Evolutionary conservation across 2,113 vertebrate genomes (phyloP), one percentile per base, ranked within the genome.

Genomic region (Cynocephalus volans): DNA sequence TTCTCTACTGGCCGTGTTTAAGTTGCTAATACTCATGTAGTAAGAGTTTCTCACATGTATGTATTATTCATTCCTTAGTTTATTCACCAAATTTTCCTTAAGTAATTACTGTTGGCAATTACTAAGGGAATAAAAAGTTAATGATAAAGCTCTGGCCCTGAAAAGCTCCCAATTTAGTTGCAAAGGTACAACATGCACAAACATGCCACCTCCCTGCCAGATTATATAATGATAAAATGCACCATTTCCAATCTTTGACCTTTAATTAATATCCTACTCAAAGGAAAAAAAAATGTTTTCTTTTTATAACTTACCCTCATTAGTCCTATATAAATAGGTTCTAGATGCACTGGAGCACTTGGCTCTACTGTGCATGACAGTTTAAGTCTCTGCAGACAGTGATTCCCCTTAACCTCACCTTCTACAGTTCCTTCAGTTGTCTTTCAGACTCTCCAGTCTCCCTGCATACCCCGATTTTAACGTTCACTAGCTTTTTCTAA

Each of bases 61-160:
- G 33, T 50, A 45, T 84, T 76, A 86, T 17, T 70, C 36, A 54
- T 76, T 92, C 6, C 89, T 60, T 52, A 60, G 23, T 54, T 85
- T 28, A 65, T 75, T 97, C 24, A 92, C 36, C 54, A 86, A 45
- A 76, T 73, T 21, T 89, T 76, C 52, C 15, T n/a, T n/a, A 95
- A 67, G 48, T 52, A 77, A 33, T 65, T 75, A 21, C 45, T 83
- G n/a, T 24, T 84, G 50, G 31, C 28, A 69, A 88, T 69, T 60
- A 62, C 7, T 76, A 26, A 54, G 3, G 65, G 8, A 77, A 91
- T n/a, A 88, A 50, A 70, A 62, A 50, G 19, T 54, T 65, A 86
- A 56, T 33, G n/a, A 87, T 54, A 72, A 56, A 88, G 10, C 8
- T 3, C 24, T 69, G 24, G 10, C 12, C 2, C 67, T 54, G 48